phyloP scores from a whole-genome alignment of 2,113 vertebrate genomes.

The Guaruba guarouba region DNA sequence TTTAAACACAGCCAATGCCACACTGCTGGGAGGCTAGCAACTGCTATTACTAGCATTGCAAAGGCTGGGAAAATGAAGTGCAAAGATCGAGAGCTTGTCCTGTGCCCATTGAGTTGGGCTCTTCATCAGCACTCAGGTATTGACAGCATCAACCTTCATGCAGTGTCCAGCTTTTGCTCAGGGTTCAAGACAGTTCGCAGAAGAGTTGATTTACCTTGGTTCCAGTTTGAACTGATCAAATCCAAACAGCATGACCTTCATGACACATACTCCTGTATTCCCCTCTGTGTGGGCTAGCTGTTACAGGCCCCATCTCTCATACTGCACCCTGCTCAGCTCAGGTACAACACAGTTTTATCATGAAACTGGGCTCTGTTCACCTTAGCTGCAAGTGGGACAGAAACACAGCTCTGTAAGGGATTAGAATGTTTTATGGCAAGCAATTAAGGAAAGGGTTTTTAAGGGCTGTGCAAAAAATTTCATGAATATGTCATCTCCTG shows the following conservation, averaged over 20 bases:
- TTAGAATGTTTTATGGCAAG: not conserved
- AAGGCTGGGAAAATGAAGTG: not conserved
- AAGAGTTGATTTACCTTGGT: not conserved
- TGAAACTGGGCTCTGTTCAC: not conserved
- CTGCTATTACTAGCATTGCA: not conserved
- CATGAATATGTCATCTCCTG: not conserved
- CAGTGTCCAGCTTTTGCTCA: not conserved
- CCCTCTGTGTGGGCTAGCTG: not conserved
- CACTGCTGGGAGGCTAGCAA: not conserved
- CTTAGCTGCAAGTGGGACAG: not conserved
- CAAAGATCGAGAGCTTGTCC: not conserved
- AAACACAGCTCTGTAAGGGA: not conserved
- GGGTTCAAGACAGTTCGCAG: not conserved
- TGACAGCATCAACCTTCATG: not conserved
- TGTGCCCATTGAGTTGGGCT: not conserved
- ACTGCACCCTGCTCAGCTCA: not conserved
- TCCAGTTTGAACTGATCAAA: not conserved
- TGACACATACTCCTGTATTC: not conserved
- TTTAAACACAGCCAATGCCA: not conserved
- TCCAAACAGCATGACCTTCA: not conserved
- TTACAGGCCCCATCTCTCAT: not conserved
- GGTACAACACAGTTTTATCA: not conserved
- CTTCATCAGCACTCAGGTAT: not conserved
- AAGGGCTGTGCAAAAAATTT: not conserved
- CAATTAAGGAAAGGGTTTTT: not conserved